Base-by-base conservation (phyloP, 2,888 invertebrate species). In the Hypolimnas misippus region DNA sequence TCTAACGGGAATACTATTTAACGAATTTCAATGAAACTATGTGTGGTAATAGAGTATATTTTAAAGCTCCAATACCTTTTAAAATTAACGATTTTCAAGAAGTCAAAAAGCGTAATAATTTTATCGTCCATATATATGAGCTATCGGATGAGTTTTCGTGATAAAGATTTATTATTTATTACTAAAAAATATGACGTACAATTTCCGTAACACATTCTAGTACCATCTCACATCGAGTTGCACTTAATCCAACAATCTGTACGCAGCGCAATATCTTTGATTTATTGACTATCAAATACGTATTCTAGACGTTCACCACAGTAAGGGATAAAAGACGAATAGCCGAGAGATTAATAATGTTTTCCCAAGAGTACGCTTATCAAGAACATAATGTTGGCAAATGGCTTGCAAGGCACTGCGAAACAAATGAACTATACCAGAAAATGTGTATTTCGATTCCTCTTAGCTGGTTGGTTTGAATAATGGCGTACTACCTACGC, bases 241-340 rank as follows among this genome's bases (percentile, higher is more conserved):
- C 49, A 49, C 49, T 49, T 49, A 29, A 49, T 49, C 49, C 49
- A 49, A 29, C 49, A 69, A 55, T 69, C 64, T 75, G 72, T 70
- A 72, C 74, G 67, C 69, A 67, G 65, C 76, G 70, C 75, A 76
- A 79, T 66, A 68, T 57, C 61, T 55, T 78, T 89, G 87, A 89
- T 89, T 87, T 86, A 89, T 85, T 68, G 74, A 65, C 59, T 70
- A 75, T 68, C 70, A 75, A 70, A 75, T 49, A 29, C 49, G 49
- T 49, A 29, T 14, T 29, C 49, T 16, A 66, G 74, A 78, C 77
- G 76, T 78, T 73, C 80, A 84, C 82, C 83, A 76, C 77, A 81
- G 79, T 84, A 81, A 81, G 78, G 84, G 84, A 84, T 89, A 88
- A 88, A 84, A 85, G 82, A 86, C 87, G 84, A 84, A 86, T 86